Evolutionary conservation across 2,888 invertebrate genomes (phyloP).

Genomic region (Acanthacorydalis orientalis): DNA sequence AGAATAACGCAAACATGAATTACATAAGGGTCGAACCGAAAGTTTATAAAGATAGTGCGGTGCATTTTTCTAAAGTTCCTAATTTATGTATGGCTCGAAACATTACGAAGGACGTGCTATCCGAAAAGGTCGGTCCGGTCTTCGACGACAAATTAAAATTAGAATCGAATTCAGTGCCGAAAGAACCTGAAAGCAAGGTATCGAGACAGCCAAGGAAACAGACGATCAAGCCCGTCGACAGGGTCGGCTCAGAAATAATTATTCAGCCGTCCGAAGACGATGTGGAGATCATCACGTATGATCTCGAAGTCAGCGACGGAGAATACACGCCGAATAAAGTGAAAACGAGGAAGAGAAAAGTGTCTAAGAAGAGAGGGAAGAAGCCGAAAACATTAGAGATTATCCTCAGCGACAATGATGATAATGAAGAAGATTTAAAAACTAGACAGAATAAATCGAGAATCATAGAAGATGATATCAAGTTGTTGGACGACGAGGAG

Average conservation of each 20-base stretch:
- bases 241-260: constrained; percentile 22
- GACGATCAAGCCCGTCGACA: constrained; percentile 22
- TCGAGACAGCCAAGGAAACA: constrained; percentile 24
- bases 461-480: not conserved
- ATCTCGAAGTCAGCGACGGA: constrained; percentile 1
- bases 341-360: not conserved
- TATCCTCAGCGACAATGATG: not conserved
- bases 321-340: not conserved
- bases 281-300: not conserved
- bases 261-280: constrained; percentile 9
- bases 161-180: not conserved
- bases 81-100: not conserved
- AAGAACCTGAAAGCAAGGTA: not conserved
- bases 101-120: not conserved
- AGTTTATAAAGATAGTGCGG: too few species aligned
- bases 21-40: not conserved
- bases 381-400: not conserved
- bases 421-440: not conserved
- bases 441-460: not conserved
- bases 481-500: not conserved
- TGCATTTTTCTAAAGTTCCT: too few species aligned
- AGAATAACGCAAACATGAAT: not conserved
- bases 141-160: not conserved
- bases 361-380: constrained; percentile 2
- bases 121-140: too few species aligned